phyloP scores from a whole-genome alignment of 1,140 invertebrate genomes.

The Zaprionus taronus region DNA sequence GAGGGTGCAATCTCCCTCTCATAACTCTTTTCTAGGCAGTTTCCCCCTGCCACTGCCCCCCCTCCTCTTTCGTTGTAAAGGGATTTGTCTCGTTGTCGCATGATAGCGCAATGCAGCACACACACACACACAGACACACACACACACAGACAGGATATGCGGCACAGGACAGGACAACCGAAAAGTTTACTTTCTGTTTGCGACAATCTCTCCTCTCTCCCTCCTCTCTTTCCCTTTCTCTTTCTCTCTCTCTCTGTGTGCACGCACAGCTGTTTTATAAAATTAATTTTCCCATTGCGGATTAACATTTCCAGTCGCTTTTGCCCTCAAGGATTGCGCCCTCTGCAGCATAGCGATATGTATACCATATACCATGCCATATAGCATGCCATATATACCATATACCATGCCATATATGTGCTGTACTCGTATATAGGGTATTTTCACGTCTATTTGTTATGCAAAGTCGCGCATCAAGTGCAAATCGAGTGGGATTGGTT shows the following conservation, averaged over 20 bases:
- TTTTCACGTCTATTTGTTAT: slow-evolving; percentile 38
- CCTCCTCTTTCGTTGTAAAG: slow-evolving; percentile 46
- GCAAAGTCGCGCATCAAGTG: slow-evolving; percentile 63
- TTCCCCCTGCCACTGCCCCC: slow-evolving; percentile 28
- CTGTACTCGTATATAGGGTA: background rate
- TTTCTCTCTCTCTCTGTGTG: slow-evolving; percentile 19
- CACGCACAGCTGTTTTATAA: slow-evolving; percentile 79
- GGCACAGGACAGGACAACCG: slow-evolving; percentile 21
- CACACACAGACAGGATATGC: slow-evolving; percentile 1
- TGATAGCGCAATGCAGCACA: slow-evolving; percentile 51
- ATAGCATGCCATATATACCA: background rate
- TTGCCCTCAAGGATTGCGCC: slow-evolving; percentile 2
- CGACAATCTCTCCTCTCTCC: background rate
- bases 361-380: background rate
- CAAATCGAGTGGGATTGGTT: background rate
- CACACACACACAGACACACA: background rate
- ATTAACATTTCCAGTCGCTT: slow-evolving; percentile 78
- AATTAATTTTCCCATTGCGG: slow-evolving; percentile 84
- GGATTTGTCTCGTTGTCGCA: slow-evolving; percentile 65
- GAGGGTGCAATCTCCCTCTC: slow-evolving; percentile 19
- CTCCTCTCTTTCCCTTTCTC: background rate
- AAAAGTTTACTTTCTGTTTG: slow-evolving; percentile 31
- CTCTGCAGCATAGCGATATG: background rate
- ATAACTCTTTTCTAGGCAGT: slow-evolving; percentile 57
- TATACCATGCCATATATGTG: background rate